These are phyloP conservation scores for Drosophila mettleri DNA, from an alignment of 2,888 invertebrate genomes.

Conservation along the genomic window DNA sequence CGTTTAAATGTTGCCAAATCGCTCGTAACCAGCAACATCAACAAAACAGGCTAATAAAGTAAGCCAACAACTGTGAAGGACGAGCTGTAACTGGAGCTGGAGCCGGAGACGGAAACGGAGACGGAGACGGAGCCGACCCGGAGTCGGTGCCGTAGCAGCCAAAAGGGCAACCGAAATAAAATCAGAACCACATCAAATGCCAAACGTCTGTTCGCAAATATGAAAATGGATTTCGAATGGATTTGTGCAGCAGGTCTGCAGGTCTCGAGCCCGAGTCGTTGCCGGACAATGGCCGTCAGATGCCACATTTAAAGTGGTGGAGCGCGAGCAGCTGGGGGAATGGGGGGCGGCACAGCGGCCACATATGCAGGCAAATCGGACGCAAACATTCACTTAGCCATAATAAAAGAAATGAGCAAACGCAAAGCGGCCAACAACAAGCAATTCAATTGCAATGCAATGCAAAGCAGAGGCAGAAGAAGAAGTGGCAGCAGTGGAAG, in stretches of 20 bases:
- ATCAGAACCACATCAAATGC: slow-evolving; percentile 61
- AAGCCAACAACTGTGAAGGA: slow-evolving; percentile 10
- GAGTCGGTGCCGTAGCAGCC: no score
- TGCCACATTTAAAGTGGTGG: slow-evolving; percentile 3
- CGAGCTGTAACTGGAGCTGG: no score
- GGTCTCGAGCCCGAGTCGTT: not conserved
- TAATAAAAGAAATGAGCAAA: slow-evolving; percentile 63
- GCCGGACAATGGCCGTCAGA: slow-evolving; percentile 23
- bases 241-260: slow-evolving; percentile 16
- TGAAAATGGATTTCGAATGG: slow-evolving; percentile 53
- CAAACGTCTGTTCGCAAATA: slow-evolving; percentile 56
- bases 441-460: slow-evolving; percentile 55
- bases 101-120: no score
- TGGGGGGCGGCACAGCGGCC: not conserved
- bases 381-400: slow-evolving; percentile 66
- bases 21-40: slow-evolving; percentile 26
- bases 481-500: not conserved
- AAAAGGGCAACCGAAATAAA: slow-evolving; percentile 58
- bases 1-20: slow-evolving; percentile 56
- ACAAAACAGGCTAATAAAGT: slow-evolving; percentile 59
- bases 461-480: not conserved
- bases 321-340: not conserved
- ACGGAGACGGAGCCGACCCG: no score
- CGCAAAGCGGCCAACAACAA: slow-evolving; percentile 35
- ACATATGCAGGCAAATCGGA: slow-evolving; percentile 55